Evolutionary conservation across 2,797 vertebrate genomes (phyloP).

Genomic region (Acrossocheilus wenchowensis): DNA sequence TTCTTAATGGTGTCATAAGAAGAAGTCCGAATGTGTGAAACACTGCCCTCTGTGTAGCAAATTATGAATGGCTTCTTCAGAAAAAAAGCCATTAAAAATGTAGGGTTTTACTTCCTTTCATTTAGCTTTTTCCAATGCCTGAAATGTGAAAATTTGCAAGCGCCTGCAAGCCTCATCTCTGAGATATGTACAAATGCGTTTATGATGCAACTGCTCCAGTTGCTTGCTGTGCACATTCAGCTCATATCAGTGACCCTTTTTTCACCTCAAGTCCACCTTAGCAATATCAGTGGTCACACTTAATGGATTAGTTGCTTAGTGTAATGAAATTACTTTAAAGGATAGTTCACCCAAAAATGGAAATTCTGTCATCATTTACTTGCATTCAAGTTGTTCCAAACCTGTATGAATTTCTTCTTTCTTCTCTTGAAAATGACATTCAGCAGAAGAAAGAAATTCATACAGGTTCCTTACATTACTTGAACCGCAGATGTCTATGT

Average conservation of each 20-base stretch:
- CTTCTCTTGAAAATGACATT: background rate
- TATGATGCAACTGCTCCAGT: background rate
- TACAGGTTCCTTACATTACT: background rate
- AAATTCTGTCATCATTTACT: background rate
- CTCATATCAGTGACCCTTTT: background rate
- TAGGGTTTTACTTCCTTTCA: background rate
- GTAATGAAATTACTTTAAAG: background rate
- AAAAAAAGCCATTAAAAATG: background rate
- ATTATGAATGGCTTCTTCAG: background rate
- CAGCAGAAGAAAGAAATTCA: background rate
- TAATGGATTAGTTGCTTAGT: background rate
- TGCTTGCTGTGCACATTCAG: background rate
- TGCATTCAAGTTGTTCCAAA: background rate
- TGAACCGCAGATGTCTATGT: background rate
- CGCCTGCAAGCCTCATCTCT: background rate
- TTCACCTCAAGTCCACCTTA: background rate
- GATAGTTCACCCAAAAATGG: background rate
- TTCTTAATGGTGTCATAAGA: background rate
- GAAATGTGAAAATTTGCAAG: background rate
- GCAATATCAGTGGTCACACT: background rate
- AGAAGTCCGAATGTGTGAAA: background rate
- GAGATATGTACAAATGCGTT: background rate
- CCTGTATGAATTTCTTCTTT: background rate
- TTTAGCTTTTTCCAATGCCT: background rate
- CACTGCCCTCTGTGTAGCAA: constrained; percentile 8